Percentiles rank a stretch among this genome's conserved stretches.
Conservation (phyloP, 2,797 vertebrate genomes). For the Micropoecilia bifurca region DNA sequence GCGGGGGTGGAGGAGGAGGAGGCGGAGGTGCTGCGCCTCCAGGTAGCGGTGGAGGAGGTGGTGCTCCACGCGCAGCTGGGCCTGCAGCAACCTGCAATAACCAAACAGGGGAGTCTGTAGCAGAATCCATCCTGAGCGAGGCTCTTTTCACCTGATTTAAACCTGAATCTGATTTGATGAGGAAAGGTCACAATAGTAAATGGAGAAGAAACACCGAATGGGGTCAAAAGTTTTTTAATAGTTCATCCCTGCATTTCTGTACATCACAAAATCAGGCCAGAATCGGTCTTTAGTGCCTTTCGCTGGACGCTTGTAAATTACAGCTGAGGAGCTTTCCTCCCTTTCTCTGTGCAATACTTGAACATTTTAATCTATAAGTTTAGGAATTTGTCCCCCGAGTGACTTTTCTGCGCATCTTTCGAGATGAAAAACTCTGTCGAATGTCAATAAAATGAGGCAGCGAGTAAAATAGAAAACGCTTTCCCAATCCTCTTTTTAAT, state of each 20-base stretch:
- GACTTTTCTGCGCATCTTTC: neutral
- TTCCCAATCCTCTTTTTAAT: neutral
- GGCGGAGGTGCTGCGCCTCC: conserved; percentile 65
- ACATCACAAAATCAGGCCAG: neutral
- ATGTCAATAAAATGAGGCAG: neutral
- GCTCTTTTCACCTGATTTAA: neutral
- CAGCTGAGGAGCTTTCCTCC: neutral
- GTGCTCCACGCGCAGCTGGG: conserved; percentile 47
- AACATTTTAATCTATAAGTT: neutral
- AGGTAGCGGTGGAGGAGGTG: conserved; percentile 63
- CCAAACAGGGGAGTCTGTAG: conserved; percentile 23
- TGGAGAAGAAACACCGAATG: neutral
- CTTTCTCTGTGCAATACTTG: neutral
- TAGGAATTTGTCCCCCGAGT: neutral
- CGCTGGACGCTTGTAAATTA: neutral
- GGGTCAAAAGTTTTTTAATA: neutral
- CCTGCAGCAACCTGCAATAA: conserved; percentile 72
- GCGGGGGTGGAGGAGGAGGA: conserved; percentile 80
- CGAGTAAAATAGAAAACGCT: neutral
- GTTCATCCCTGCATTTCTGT: neutral
- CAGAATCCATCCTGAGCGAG: neutral
- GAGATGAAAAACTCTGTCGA: neutral
- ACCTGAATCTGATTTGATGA: neutral
- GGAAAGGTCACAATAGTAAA: neutral
- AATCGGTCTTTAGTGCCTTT: neutral